Evolutionary conservation across 2,113 vertebrate species (phyloP).

Genomic region (Prolemur simus): DNA sequence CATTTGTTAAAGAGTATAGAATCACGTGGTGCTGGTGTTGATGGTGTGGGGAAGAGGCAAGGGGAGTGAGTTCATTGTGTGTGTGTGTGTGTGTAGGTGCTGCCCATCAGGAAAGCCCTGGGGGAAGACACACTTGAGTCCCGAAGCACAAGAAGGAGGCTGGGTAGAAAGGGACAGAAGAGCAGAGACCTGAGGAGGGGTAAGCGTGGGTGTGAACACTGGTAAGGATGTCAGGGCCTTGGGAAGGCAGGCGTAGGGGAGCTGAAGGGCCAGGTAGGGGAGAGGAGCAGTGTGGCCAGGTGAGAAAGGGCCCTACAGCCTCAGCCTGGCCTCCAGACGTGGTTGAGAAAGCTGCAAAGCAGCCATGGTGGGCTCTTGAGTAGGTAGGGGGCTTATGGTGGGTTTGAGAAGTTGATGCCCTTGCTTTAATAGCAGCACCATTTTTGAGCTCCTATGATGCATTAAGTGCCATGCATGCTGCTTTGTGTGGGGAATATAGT

Average conservation of each 20-base stretch:
- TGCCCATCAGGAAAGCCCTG: background rate
- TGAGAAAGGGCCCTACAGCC: fast-evolving
- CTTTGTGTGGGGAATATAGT: background rate
- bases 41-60: fast-evolving
- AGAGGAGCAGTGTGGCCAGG: background rate
- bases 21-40: fast-evolving
- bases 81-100: background rate
- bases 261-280: background rate
- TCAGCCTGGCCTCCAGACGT: background rate
- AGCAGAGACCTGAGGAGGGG: background rate
- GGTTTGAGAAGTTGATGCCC: background rate
- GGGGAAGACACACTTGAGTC: background rate
- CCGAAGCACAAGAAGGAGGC: background rate
- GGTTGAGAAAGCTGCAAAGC: background rate
- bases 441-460: background rate
- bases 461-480: too few relatives aligned
- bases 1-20: background rate
- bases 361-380: fast-evolving
- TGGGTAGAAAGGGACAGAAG: background rate
- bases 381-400: fast-evolving
- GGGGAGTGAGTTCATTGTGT: background rate
- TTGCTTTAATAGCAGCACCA: background rate
- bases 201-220: fast-evolving
- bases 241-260: background rate
- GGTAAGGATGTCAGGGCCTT: background rate